Base-by-base conservation (phyloP, 2,888 invertebrate species). In the Petrophora chlorosata region DNA sequence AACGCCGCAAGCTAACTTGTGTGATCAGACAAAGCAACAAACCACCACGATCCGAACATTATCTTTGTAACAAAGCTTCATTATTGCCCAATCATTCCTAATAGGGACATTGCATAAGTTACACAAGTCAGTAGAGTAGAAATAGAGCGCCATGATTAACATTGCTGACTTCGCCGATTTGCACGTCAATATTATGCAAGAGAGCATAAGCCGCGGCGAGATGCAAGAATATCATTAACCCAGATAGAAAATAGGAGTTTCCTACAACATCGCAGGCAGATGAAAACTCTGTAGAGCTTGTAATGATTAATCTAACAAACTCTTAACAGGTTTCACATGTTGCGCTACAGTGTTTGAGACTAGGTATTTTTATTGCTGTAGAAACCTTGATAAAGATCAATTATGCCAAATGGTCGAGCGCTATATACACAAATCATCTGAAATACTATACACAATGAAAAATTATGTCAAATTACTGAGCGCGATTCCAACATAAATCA, bases 171-270 rank as follows among this genome's bases (percentile, higher is more conserved):
- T 41, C 46, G 48, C 44, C 48, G 54, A 67, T 70, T 66, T 61
- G 57, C 59, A 61, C 46, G 57, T 61, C 19, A 46, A 38, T 30
- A 40, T 76, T 76, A 71, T 65, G 73, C 63, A 78, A 76, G 39
- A 53, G 48, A 56, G 49, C 54, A 59, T 59, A 54, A 58, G 52
- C 53, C 43, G 41, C 58, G 41, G 26, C 40, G 30, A 53, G 59
- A 55, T 56, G 55, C 56, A 55, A 54, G 50, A 52, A 56, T 54
- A 56, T 50, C 35, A 57, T 55, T 54, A 61, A 58, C 59, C 55
- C 40, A 55, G 58, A 56, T 57, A 52, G 53, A 46, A 59, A 58
- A 53, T 56, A 53, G 56, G 51, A 55, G 35, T 58, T 44, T 48
- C 33, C 52, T 53, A 32, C 45, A 19, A 14, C 35, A 35, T 9